Evolutionary conservation across 1,140 invertebrate species (phyloP), one percentile per base, ranked within the genome.

Genomic region (Anastrepha ludens): DNA sequence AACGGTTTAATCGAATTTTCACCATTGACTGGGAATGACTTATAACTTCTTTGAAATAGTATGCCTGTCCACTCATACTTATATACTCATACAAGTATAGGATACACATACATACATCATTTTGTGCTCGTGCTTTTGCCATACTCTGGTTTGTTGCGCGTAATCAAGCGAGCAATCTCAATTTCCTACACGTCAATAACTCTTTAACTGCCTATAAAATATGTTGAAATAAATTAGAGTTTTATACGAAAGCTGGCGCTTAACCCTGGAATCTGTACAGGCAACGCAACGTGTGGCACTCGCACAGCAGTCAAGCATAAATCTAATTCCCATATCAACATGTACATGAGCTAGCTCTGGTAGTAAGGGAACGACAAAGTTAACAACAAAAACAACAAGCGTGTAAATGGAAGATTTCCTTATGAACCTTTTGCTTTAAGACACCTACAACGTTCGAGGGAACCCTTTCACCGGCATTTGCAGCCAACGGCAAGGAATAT

Each of bases 151-250:
- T n/a, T 2, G n/a, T 2, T 81, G 17, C n/a, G 50, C n/a, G 74
- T 55, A 58, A 58, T 81, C 74, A 81, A 20, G 74, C 47, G 20
- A 50, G 47, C 44, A 81, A 81, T 81, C 47, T 55, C 74, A 81
- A 81, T 81, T 81, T 81, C 74, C 74, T 47, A 55, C 74, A 81
- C 74, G 47, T 81, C 74, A 81, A 81, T 81, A 81, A 81, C 74
- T 55, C 74, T 81, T 55, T 81, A 81, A 81, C 44, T 81, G 74
- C 74, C 17, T 81, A 81, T 81, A 81, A 81, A 81, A 81, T 81
- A 81, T 81, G 74, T 47, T 81, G n/a, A 81, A 55, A 81, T 81
- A 81, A 81, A 81, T 81, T 81, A 81, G 47, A 50, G 47, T 55
- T 81, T 55, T 13, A 55, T 55, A 47, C 74, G 17, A 55, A 55